phyloP scores from a whole-genome alignment of 2,797 vertebrate species.

The Xyrichtys novacula region DNA sequence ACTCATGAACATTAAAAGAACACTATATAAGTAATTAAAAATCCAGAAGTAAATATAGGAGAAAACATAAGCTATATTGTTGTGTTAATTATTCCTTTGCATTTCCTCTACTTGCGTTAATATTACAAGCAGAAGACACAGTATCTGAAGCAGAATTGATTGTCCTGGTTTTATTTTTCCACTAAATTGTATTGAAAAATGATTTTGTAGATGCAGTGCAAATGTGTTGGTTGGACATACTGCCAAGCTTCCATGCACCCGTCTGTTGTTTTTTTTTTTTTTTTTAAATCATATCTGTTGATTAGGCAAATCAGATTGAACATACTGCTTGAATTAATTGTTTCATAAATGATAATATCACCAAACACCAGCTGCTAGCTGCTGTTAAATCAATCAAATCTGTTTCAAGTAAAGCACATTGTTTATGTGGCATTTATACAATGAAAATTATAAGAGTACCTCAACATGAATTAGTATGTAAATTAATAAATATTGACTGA shows the following conservation, averaged over 20 bases:
- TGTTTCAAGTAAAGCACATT: background rate
- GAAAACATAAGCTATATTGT: background rate
- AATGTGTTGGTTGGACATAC: constrained; percentile 1
- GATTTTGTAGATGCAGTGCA: constrained; percentile 18
- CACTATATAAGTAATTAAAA: background rate
- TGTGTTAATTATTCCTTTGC: background rate
- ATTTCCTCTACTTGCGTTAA: constrained; percentile 6
- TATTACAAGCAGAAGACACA: background rate
- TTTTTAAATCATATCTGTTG: constrained; percentile 9
- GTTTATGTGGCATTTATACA: background rate
- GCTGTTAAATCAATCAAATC: background rate
- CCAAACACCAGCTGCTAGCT: constrained; percentile 13
- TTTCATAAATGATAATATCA: constrained; percentile 2
- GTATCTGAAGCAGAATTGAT: constrained; percentile 17
- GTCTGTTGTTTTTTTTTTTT: constrained; percentile 2
- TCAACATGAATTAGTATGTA: too few species aligned
- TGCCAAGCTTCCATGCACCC: background rate
- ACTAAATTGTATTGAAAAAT: background rate
- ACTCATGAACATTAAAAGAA: constrained; percentile 6
- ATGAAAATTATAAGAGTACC: background rate
- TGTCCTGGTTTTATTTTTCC: constrained; percentile 15
- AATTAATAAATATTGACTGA: too few species aligned
- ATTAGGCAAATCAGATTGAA: constrained; percentile 18
- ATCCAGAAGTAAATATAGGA: background rate
- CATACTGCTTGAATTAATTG: background rate